Conservation (phyloP, 2,797 vertebrate species). For the Antrozous pallidus region DNA sequence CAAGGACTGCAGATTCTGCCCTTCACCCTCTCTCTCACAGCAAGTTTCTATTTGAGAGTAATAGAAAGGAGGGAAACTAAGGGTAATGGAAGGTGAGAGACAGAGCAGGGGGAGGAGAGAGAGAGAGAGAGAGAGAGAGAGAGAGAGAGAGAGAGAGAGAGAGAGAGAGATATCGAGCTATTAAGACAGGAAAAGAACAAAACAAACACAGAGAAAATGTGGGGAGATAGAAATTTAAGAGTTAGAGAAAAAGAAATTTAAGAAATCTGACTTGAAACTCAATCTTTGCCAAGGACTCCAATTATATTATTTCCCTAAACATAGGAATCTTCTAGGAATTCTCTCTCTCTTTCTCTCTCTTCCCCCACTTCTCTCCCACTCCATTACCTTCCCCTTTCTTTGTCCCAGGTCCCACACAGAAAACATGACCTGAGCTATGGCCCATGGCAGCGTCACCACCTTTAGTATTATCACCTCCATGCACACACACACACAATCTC, state of each 20-base stretch:
- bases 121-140: not conserved
- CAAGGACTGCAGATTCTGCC: not conserved
- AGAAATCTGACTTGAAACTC: not conserved
- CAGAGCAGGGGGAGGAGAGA: too few species aligned
- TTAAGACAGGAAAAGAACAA: not conserved
- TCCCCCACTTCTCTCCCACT: fast-evolving
- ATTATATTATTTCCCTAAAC: not conserved
- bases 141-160: not conserved
- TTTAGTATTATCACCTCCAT: not conserved
- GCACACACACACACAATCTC: not conserved
- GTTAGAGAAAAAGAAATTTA: not conserved
- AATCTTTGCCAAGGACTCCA: not conserved
- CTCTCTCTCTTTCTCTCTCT: too few species aligned
- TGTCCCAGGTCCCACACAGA: not conserved
- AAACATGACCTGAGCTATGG: not conserved
- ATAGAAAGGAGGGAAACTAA: not conserved
- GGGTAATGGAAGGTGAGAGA: fast-evolving
- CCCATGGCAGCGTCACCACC: fast-evolving
- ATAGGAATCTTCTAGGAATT: not conserved
- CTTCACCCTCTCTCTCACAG: not conserved
- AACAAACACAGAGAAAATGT: too few species aligned
- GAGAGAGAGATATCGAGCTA: too few species aligned
- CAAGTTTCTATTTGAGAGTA: not conserved
- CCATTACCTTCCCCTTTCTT: not conserved
- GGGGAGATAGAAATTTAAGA: not conserved